Evolutionary conservation across 1,140 invertebrate species (phyloP), one percentile per base, ranked within the genome.

Genomic region (Acyrthosiphon pisum): DNA sequence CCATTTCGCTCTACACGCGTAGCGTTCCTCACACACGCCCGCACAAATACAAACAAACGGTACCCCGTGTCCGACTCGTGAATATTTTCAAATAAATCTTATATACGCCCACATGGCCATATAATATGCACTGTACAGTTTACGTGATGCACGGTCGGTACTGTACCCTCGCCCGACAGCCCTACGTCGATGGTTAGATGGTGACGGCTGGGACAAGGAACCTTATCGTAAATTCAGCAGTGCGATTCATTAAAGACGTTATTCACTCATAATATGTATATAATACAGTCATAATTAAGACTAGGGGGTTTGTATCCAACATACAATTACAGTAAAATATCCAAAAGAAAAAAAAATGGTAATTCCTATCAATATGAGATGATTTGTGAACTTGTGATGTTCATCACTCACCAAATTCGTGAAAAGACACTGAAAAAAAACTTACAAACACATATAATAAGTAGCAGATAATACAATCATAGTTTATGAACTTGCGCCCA

Each of bases 51-150:
- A 26, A 30, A 44, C 83, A 46, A 86, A 86, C 83, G 37, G 11
- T 26, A 46, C 23, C 11, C 4, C 23, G 9, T 86, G 37, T 86
- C 83, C 22, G 83, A 86, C 83, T 86, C 37, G 3, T 86, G 89
- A 90, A 90, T 90, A 60, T 90, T 90, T 60, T 41, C 60, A 90
- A 90, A 90, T 90, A 90, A 90, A 90, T 90, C 56, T 37, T 68
- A 35, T 89, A 91, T 41, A 41, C 14, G 56, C 18, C 56, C 30
- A 6, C 22, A 46, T 11, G 30, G 37, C 18, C 35, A 37, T 23
- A 26, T 37, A 83, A 41, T 83, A 83, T 37, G 2, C 83, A 41
- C 23, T 86, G 37, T 44, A 87, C 44, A 14, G 44, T 46, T 46
- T 44, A 11, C 2, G 9, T 30, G 41, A 6, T 11, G 23, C 37